phyloP scores from a whole-genome alignment of 2,888 invertebrate genomes.

The Lepidocyrtinus sp. region DNA sequence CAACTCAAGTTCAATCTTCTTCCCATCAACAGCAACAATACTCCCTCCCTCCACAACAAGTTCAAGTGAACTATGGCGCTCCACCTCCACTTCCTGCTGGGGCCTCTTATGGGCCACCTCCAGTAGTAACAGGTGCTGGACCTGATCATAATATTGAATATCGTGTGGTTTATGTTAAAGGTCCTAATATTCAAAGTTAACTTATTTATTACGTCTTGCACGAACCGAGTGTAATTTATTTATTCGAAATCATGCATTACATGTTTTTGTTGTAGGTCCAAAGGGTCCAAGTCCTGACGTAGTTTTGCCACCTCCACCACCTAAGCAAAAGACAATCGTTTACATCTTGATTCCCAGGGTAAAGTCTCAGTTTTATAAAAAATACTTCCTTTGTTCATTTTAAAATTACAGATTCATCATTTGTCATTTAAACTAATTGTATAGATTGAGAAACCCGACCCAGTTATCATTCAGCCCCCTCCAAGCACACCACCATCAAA shows the following conservation, averaged over 20 bases:
- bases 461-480: conserved; percentile 81
- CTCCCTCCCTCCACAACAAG: conserved; percentile 49
- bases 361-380: too few species aligned
- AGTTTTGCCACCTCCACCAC: conserved; percentile 62
- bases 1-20: conserved; percentile 27
- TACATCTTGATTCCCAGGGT: conserved; percentile 62
- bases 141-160: conserved; percentile 65
- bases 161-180: conserved; percentile 62
- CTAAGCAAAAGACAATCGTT: conserved; percentile 64
- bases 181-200: too few species aligned
- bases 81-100: conserved; percentile 63
- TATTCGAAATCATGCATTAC: too few species aligned
- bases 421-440: too few species aligned
- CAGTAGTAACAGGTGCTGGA: conserved; percentile 62
- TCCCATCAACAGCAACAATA: conserved; percentile 49
- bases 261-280: conserved; percentile 2
- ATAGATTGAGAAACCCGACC: conserved; percentile 33
- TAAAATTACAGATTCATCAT: too few species aligned
- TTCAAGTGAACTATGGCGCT: conserved; percentile 59
- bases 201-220: too few species aligned
- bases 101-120: conserved; percentile 61
- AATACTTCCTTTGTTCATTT: too few species aligned
- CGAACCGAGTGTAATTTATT: too few species aligned
- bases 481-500: conserved; percentile 88
- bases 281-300: conserved; percentile 62